Base-by-base conservation (phyloP, 2,113 vertebrate species). In the Trematocara zebra region DNA sequence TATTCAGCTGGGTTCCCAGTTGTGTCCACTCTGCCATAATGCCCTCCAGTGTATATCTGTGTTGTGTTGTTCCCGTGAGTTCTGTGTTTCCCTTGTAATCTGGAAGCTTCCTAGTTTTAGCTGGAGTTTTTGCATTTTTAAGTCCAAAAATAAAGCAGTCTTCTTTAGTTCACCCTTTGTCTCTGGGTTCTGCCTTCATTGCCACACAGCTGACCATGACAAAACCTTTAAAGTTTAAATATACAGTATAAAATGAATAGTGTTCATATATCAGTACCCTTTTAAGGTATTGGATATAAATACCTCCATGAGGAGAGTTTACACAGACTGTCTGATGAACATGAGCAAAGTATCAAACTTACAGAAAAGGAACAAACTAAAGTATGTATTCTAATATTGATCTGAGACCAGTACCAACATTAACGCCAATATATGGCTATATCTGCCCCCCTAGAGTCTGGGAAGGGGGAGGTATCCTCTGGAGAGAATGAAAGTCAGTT, bases 61-160 rank as follows among this genome's bases (percentile, higher is more conserved):
- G 28, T 61, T 35, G 57, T 35, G 31, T n/a, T 61, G 57, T 61
- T 61, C 57, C 6, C 5, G 2, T 61, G 31, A 61, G 31, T n/a
- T 35, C 57, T 59, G 28, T 61, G 57, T 61, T 61, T 61, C 57
- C 31, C 31, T 61, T 35, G 31, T 61, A n/a, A 61, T 35, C 57
- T 61, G 57, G 31, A 61, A 61, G 17, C 2, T 35, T 35, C 17
- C 57, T 35, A 18, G 31, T 61, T 61, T 35, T 61, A 61, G 57
- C 28, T 0, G 0, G 17, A 35, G 9, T n/a, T n/a, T 61, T 61
- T 61, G 9, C 31, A 61, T 6, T 61, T 61, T n/a, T 35, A 61
- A 61, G 57, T 35, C 28, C 5, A 61, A 35, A 61, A 61, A 35
- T 1, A 0, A 61, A n/a, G 31, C 57, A 35, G 17, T 61, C 31